Base-by-base conservation (phyloP, 2,888 invertebrate species). In the Drosophila parthenogenetica region DNA sequence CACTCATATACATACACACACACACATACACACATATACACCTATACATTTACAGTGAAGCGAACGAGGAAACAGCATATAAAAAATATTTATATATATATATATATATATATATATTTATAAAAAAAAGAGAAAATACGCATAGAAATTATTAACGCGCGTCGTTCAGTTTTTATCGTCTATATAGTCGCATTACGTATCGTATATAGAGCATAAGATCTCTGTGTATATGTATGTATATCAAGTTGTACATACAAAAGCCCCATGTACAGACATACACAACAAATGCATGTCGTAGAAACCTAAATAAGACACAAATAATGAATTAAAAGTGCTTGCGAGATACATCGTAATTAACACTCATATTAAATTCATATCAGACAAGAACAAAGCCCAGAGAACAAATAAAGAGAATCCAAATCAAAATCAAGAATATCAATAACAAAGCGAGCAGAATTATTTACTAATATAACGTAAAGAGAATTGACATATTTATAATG, bases 331-430 rank as follows among this genome's bases (percentile, higher is more conserved):
- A 48, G 5, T 29, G 76, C 75, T 71, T 76, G 68, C 54, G 39
- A 32, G 42, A 50, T n/a, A 40, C 40, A n/a, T 17, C 37, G 45
- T 42, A 29, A 51, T 59, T 64, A 60, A 75, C 58, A 54, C 69
- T 72, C 68, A 64, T 54, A 69, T 40, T 69, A 54, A 66, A 69
- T 64, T 77, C 83, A 83, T 83, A 83, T 83, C 83, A 83, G 73
- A 74, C 69, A 70, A 76, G 75, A 70, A 62, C 58, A 69, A 65
- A 69, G 50, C 54, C 43, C 50, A 65, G 58, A 65, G 57, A 67
- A 64, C 50, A 58, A 58, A n/a, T 8, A 42, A 40, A 29, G 22
- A 53, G 14, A 69, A 54, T 43, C 35, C 43, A 17, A 49, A 42
- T 42, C 49, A 37, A 40, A 43, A 55, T 43, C 14, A 29, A 17